Base-by-base conservation (phyloP, 2,888 invertebrate species). In the Volucella inanis region DNA sequence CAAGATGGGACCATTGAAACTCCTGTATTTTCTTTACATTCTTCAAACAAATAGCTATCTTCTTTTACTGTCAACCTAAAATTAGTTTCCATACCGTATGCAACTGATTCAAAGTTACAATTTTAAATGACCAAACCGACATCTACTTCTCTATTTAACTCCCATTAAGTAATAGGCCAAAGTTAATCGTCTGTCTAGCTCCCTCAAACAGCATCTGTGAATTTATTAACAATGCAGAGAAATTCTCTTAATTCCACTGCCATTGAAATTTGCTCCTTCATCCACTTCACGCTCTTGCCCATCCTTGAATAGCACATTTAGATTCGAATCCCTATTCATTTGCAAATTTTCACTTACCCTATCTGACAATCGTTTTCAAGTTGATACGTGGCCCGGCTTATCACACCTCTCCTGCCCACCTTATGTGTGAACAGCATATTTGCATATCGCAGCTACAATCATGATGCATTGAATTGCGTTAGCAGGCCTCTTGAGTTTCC, bases 381-480 rank as follows among this genome's bases (percentile, higher is more conserved):
- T 55, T 72, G 71, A 80, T 67, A 85, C 61, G 75, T 67, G 75
- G 62, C 57, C 76, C 39, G 80, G 61, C 85, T 85, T 81, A 77
- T 85, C 71, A 67, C 71, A 67, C 62, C 62, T 57, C 67, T 76
- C 62, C 55, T 50, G 67, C 80, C 59, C 39, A 84, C 75, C 68
- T 67, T 10, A 85, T 62, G 85, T 85, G 85, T 77, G 85, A 81
- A 85, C 71, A 85, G 85, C 67, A 71, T 72, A 85, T 81, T 85
- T 85, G 81, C 85, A 85, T 85, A 85, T 85, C 77, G 52, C 74
- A 71, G 78, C 31, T 78, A 75, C 70, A 74, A 84, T 84, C 84
- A 68, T 79, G 75, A 84, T 84, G 75, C 71, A 84, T 84, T 75
- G 83, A 59, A 78, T 74, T 68, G 75, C 57, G 61, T 64, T 64